phyloP scores from a whole-genome alignment of 2,797 vertebrate species.

The Muscicapa comitata region DNA sequence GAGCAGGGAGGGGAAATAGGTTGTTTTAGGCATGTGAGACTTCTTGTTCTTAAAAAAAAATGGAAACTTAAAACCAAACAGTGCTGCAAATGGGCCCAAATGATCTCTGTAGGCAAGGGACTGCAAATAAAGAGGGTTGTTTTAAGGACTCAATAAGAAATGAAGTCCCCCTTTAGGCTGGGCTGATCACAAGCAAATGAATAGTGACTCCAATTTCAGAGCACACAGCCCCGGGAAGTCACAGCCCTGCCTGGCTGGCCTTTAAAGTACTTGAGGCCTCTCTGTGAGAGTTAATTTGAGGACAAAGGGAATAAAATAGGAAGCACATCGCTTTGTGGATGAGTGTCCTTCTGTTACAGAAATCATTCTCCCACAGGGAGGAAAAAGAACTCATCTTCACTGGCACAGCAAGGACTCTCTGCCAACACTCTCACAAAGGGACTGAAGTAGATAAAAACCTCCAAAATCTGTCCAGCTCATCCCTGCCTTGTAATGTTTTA shows the following conservation, averaged over 20 bases:
- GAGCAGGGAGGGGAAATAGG: not conserved
- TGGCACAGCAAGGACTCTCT: not conserved
- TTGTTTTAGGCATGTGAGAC: not conserved
- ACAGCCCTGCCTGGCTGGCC: not conserved
- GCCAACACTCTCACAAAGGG: not conserved
- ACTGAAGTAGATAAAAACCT: not conserved
- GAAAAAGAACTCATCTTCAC: not conserved
- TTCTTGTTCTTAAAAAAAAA: constrained; percentile 24
- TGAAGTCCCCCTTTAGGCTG: not conserved
- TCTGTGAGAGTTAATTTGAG: not conserved
- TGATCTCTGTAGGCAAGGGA: not conserved
- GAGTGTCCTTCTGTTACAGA: not conserved
- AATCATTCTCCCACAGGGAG: not conserved
- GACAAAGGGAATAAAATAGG: constrained; percentile 12
- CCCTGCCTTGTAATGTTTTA: not conserved
- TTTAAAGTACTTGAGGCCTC: not conserved
- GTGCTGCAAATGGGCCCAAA: not conserved
- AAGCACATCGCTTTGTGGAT: not conserved
- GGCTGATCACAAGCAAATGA: not conserved
- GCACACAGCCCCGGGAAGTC: not conserved
- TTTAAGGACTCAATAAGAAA: constrained; percentile 19
- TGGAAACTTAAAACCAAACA: not conserved
- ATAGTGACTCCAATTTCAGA: not conserved
- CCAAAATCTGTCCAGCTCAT: not conserved
- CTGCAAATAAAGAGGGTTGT: constrained; percentile 19